Conservation (phyloP, 2,888 invertebrate species). For the Piscicola geometra region DNA sequence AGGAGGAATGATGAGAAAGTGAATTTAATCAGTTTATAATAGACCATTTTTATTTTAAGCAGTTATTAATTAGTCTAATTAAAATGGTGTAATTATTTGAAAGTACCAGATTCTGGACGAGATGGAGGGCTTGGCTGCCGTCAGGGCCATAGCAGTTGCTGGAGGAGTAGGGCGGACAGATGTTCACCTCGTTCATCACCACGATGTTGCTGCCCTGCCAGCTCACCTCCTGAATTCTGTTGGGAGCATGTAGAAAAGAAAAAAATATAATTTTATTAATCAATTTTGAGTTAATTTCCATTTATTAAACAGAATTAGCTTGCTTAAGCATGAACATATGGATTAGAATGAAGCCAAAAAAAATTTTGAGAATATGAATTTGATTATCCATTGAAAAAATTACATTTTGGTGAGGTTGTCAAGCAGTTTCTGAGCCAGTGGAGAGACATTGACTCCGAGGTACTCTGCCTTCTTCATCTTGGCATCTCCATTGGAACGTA, state of each 20-base stretch:
- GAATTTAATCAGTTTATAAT: no score
- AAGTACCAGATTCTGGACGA: conserved; percentile 26
- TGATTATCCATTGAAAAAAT: background rate
- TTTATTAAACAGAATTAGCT: background rate
- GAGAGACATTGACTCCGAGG: conserved; percentile 13
- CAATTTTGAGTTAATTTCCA: no score
- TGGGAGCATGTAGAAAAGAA: no score
- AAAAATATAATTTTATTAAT: no score
- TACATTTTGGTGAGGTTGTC: conserved; percentile 21
- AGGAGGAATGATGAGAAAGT: no score
- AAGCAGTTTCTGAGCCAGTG: conserved; percentile 25
- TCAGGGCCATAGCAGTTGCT: conserved; percentile 18
- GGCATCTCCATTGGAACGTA: conserved; percentile 20
- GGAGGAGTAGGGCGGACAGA: conserved; percentile 22
- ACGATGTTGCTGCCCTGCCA: conserved; percentile 19
- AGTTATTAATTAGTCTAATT: no score
- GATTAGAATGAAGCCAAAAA: background rate
- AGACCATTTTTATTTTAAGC: no score
- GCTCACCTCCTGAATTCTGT: conserved; percentile 23
- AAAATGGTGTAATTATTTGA: no score
- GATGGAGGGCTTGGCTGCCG: conserved; percentile 25
- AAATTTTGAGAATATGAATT: background rate
- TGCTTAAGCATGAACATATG: background rate
- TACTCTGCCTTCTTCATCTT: conserved; percentile 27
- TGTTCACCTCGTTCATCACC: conserved; percentile 28